A percentile compares a stretch with the other conserved stretches of the same genome.
These are phyloP conservation scores for Drosophila bunnanda DNA, from an alignment of 2,888 invertebrate species.

Conservation along the genomic window DNA sequence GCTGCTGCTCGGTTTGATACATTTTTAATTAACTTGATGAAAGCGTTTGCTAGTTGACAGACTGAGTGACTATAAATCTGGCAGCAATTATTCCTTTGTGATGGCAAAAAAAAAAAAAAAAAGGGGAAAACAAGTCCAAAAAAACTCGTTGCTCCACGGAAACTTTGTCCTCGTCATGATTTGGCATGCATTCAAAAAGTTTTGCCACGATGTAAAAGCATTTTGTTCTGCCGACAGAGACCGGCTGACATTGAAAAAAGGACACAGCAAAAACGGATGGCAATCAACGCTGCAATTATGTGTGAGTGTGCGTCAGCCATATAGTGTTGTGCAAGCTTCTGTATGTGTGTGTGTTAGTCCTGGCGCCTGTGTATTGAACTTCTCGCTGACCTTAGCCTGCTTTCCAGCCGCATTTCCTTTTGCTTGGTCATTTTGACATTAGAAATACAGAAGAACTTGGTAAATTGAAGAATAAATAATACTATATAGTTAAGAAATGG, in stretches of 20 bases:
- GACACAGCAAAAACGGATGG: constrained; percentile 62
- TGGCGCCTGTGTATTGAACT: constrained; percentile 67
- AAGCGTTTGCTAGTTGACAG: constrained; percentile 36
- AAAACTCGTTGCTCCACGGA: background rate
- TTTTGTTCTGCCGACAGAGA: constrained; percentile 31
- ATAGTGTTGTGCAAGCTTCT: background rate
- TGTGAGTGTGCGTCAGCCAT: constrained; percentile 25
- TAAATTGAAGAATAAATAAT: background rate
- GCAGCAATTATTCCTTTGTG: constrained; percentile 45
- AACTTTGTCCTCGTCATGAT: constrained; percentile 45
- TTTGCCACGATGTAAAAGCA: constrained; percentile 45
- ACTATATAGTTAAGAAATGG: too few species aligned
- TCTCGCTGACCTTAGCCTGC: constrained; percentile 75
- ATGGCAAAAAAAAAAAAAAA: constrained; percentile 9
- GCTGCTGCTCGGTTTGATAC: constrained; percentile 17
- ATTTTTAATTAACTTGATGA: constrained; percentile 59
- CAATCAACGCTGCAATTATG: constrained; percentile 69
- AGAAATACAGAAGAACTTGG: background rate
- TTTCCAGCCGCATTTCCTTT: constrained; percentile 42
- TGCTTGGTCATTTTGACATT: constrained; percentile 45
- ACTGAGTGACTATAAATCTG: constrained; percentile 41
- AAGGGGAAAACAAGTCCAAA: too few species aligned
- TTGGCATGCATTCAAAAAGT: constrained; percentile 73
- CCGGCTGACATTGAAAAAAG: constrained; percentile 72
- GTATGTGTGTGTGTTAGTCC: constrained; percentile 13